Percentiles rank a stretch among this genome's conserved stretches.
Conservation (phyloP, 2,888 invertebrate genomes). For the Dynastes tityus region DNA sequence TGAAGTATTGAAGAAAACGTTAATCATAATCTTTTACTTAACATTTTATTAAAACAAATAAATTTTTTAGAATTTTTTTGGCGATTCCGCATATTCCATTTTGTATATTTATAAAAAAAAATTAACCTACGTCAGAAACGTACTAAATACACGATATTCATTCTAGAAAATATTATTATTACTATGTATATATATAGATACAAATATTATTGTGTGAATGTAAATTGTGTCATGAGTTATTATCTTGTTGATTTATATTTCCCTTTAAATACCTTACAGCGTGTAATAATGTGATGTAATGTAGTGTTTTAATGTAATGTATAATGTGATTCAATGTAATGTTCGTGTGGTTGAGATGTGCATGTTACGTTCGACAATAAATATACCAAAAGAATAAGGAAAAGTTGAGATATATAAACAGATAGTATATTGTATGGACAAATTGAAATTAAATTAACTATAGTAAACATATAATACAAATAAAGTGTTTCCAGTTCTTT, state of each 20-base stretch:
- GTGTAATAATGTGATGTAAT: constrained; percentile 1
- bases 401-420: not conserved
- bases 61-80: not conserved
- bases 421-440: not conserved
- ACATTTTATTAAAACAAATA: not conserved
- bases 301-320: not conserved
- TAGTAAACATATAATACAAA: too few species aligned
- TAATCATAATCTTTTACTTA: not conserved
- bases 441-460: too few species aligned
- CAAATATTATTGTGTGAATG: constrained; percentile 43
- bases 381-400: too few species aligned
- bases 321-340: not conserved
- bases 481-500: too few species aligned
- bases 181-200: constrained; percentile 45
- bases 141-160: constrained; percentile 43
- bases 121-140: constrained; percentile 39
- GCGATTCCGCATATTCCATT: not conserved
- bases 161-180: constrained; percentile 36
- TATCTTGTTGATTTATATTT: constrained; percentile 14
- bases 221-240: constrained; percentile 46
- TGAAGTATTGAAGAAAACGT: too few species aligned
- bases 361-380: not conserved
- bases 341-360: not conserved
- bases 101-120: constrained; percentile 33
- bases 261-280: not conserved